Evolutionary conservation across 2,797 vertebrate genomes (phyloP).

Genomic region (Tenualosa thibaudeaui): DNA sequence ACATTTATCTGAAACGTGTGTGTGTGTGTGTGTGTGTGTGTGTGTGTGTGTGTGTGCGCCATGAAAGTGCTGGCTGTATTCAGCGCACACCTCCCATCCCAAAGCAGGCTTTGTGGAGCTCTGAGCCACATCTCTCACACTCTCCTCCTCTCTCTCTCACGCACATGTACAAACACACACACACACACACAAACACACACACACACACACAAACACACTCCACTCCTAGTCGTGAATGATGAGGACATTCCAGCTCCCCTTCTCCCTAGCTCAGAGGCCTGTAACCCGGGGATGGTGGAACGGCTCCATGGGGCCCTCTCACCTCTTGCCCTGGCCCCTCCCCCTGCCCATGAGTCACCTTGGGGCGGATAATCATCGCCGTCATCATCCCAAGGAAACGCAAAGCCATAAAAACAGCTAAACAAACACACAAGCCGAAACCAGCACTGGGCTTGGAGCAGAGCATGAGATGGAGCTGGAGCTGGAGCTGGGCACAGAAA

Average conservation of each 20-base stretch:
- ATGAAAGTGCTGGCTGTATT: constrained; percentile 4
- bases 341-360: background rate
- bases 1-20: background rate
- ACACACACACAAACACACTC: background rate
- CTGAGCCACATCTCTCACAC: constrained; percentile 46
- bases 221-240: background rate
- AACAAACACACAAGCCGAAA: no score
- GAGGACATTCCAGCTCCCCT: background rate
- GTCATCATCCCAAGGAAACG: background rate
- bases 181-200: constrained; percentile 3
- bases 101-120: background rate
- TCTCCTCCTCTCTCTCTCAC: constrained; percentile 59
- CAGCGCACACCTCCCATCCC: constrained; percentile 36
- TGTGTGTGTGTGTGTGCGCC: constrained; percentile 39
- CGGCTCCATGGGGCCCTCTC: background rate
- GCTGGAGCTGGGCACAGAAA: background rate
- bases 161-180: background rate
- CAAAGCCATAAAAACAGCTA: background rate
- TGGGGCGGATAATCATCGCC: background rate
- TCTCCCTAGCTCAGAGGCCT: background rate
- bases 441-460: no score
- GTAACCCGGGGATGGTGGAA: background rate
- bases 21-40: constrained; percentile 18
- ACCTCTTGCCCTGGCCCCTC: background rate
- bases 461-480: no score